Percentiles rank a stretch among this genome's conserved stretches.
phyloP scores from a whole-genome alignment of 2,888 invertebrate species.

The Ypsolopha scabrella region DNA sequence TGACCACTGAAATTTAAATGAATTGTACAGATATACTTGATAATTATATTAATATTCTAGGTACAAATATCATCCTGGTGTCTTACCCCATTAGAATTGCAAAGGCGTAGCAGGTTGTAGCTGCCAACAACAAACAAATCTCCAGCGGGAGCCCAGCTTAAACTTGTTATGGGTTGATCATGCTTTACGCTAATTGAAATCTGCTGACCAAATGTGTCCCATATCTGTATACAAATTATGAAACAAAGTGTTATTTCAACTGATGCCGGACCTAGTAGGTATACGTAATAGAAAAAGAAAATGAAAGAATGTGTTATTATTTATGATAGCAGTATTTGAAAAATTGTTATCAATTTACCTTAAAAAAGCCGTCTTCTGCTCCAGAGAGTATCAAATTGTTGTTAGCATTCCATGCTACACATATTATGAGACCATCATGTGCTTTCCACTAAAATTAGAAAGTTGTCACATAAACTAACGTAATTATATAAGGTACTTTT shows the following conservation, averaged over 20 bases:
- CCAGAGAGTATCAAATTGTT: conserved; percentile 94
- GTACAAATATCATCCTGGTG: background rate
- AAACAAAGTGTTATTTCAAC: background rate
- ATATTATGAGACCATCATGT: conserved; percentile 93
- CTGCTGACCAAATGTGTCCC: conserved; percentile 92
- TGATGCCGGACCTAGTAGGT: no score
- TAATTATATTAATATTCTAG: background rate
- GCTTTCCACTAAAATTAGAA: conserved; percentile 86
- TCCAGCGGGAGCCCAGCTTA: conserved; percentile 93
- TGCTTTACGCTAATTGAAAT: conserved; percentile 87
- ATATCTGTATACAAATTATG: conserved; percentile 66
- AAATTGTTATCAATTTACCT: conserved; percentile 53
- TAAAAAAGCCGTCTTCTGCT: conserved; percentile 93
- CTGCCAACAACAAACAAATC: conserved; percentile 93
- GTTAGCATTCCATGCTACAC: conserved; percentile 94
- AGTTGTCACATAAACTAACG: background rate
- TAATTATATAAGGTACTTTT: no score
- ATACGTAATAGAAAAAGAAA: no score
- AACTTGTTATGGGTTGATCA: conserved; percentile 91
- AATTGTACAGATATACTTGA: background rate
- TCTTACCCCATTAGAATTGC: conserved; percentile 92
- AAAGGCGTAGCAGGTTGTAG: conserved; percentile 91
- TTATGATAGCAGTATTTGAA: no score
- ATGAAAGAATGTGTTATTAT: no score
- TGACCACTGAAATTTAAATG: conserved; percentile 80